Evolutionary conservation across 2,113 vertebrate species (phyloP), one percentile per base, ranked within the genome.

Genomic region (Bothrops jararaca): DNA sequence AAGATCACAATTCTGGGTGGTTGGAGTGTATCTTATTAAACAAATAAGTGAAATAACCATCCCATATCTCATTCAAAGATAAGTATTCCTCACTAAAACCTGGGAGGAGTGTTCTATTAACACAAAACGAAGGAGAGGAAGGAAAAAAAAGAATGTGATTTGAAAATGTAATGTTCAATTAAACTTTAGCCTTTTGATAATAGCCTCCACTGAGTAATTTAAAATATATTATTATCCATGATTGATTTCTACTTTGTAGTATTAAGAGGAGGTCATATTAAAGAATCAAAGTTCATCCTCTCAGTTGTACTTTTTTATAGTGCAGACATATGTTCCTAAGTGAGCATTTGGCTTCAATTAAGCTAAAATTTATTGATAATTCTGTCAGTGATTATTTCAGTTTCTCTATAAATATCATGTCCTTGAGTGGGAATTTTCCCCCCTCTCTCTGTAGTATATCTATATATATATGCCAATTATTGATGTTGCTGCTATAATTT

Each of bases 401-500:
- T 93, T 86, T 93, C 2, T 93, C 48, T 90, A 53, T 6, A 91
- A 74, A 2, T 94, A 95, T 2, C 92, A 92, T 93, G 74, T 53
- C 29, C 50, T 91, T 92, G 7, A 88, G 34, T 85, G 90, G 34
- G 58, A 24, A 24, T 57, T 80, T 93, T 92, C 45, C 0, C 0
- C 90, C 45, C 18, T 42, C 87, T 18, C 18, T 53, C 91, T 92
- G 20, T 89, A 45, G 34, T 80, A 39, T 80, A 80, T 80, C 18
- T 80, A 42, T 15, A 52, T 92, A 57, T 92, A 57, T 69, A 69
- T 23, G 26, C 9, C 74, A 39, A 89, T 94, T 91, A 12, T 0
- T 0, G 60, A 92, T 90, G 50, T 4, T 12, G 52, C 91, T 85
- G 64, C 45, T 89, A 45, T 89, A 11, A 85, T 4, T 94, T 93